Conservation (phyloP, 2,888 invertebrate genomes). For the Parochlus steinenii region DNA sequence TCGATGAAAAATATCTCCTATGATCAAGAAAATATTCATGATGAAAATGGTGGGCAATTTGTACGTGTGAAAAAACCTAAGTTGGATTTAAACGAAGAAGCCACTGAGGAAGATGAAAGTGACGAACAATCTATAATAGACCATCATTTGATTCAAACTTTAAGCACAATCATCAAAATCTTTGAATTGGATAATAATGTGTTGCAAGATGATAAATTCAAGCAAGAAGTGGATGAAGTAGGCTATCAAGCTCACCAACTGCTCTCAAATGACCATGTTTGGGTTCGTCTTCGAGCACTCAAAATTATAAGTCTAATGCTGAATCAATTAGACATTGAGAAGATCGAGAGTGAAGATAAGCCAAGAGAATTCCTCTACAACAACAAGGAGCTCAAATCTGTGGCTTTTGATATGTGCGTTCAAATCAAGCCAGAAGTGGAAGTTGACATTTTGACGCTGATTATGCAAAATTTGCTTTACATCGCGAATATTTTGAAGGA, state of each 20-base stretch:
- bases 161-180: conserved; percentile 53
- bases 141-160: conserved; percentile 57
- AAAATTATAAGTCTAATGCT: conserved; percentile 62
- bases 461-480: conserved; percentile 49
- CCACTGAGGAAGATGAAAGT: conserved; percentile 13
- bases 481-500: conserved; percentile 48
- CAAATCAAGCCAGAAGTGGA: conserved; percentile 53
- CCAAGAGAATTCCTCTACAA: conserved; percentile 41
- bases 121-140: conserved; percentile 42
- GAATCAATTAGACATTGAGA: conserved; percentile 40
- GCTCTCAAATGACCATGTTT: conserved; percentile 65
- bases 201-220: conserved; percentile 34
- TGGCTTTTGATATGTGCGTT: conserved; percentile 57
- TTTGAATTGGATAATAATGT: conserved; percentile 42
- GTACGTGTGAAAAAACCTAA: conserved; percentile 35
- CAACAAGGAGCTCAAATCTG: conserved; percentile 45
- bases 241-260: conserved; percentile 51
- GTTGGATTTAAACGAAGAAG: conserved; percentile 16
- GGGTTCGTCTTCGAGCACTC: conserved; percentile 65
- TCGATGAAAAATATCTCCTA: conserved; percentile 18
- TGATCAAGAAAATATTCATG: conserved; percentile 15
- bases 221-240: conserved; percentile 37
- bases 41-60: conserved; percentile 36
- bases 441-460: conserved; percentile 55
- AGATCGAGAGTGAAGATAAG: conserved; percentile 23